These are phyloP conservation scores for Rhagium mordax DNA, from an alignment of 2,888 invertebrate genomes.

Conservation along the genomic window DNA sequence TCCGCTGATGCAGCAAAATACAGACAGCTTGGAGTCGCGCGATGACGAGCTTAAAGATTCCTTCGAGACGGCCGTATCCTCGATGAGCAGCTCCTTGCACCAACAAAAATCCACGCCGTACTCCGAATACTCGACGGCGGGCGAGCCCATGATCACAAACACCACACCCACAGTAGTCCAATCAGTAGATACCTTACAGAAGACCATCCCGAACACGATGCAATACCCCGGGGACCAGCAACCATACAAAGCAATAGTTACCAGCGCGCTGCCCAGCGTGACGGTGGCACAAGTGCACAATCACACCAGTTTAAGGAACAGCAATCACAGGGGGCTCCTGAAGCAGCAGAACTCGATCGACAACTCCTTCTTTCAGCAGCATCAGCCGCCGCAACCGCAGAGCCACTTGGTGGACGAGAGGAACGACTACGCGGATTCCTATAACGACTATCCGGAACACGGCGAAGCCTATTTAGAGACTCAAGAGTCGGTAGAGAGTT, in stretches of 20 bases:
- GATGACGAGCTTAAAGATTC: conserved; percentile 74
- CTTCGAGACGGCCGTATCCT: conserved; percentile 73
- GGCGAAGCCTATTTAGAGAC: conserved; percentile 53
- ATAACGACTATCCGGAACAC: conserved; percentile 47
- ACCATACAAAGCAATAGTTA: conserved; percentile 60
- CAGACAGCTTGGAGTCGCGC: conserved; percentile 73
- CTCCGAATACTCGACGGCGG: conserved; percentile 55
- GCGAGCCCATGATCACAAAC: conserved; percentile 50
- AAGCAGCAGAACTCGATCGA: conserved; percentile 72
- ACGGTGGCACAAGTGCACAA: conserved; percentile 61
- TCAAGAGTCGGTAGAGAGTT: conserved; percentile 71
- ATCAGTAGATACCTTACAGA: conserved; percentile 45
- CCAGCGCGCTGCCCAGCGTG: conserved; percentile 52
- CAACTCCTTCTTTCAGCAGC: conserved; percentile 42
- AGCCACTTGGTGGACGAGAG: conserved; percentile 18
- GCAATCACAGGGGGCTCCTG: conserved; percentile 63
- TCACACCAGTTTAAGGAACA: conserved; percentile 44
- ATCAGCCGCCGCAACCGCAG: conserved; percentile 28
- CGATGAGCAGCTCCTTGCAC: conserved; percentile 67
- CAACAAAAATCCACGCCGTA: conserved; percentile 63
- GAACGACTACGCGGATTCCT: conserved; percentile 40
- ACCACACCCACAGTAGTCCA: conserved; percentile 45
- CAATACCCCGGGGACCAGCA: conserved; percentile 51
- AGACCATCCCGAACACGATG: conserved; percentile 44
- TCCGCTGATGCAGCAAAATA: conserved; percentile 67